phyloP scores from a whole-genome alignment of 92 coral and sea anemone genomes.

The Parazoanthus swiftii region DNA sequence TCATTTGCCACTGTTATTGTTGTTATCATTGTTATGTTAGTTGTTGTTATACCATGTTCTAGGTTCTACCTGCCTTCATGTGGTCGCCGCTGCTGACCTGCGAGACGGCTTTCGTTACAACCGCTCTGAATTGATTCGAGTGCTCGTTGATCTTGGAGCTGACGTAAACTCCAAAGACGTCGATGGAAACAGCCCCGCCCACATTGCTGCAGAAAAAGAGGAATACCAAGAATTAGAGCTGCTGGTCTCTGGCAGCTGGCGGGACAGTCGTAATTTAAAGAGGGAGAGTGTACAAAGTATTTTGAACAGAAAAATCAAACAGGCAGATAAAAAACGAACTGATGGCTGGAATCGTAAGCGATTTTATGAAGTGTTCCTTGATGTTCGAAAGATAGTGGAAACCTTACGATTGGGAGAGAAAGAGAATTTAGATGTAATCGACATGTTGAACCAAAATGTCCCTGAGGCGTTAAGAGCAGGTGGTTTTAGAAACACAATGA shows the following conservation, averaged over 20 bases:
- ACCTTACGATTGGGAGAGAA: not conserved
- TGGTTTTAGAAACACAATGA: not conserved
- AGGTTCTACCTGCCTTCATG: slow-evolving; percentile 40
- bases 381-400: not conserved
- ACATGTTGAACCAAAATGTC: slow-evolving; percentile 1
- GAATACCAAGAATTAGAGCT: not conserved
- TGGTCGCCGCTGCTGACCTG: slow-evolving; percentile 3
- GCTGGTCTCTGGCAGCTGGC: not conserved
- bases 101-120: too few relatives aligned
- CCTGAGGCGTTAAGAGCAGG: not conserved
- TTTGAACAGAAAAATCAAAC: too few relatives aligned
- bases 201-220: slow-evolving; percentile 35
- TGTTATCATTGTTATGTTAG: too few relatives aligned
- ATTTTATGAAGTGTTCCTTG: not conserved
- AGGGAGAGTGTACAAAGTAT: not conserved
- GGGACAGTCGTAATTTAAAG: slow-evolving; percentile 10
- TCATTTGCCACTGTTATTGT: too few relatives aligned
- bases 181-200: slow-evolving; percentile 38
- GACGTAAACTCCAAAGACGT: slow-evolving; percentile 19
- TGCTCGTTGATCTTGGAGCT: not conserved
- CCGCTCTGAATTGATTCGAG: not conserved
- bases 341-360: too few relatives aligned
- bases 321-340: too few relatives aligned
- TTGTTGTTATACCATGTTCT: too few relatives aligned
- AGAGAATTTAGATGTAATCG: not conserved